A percentile compares a stretch with the other conserved stretches of the same genome.
Conservation (phyloP, 2,113 vertebrate species). For the Burhinus oedicnemus region DNA sequence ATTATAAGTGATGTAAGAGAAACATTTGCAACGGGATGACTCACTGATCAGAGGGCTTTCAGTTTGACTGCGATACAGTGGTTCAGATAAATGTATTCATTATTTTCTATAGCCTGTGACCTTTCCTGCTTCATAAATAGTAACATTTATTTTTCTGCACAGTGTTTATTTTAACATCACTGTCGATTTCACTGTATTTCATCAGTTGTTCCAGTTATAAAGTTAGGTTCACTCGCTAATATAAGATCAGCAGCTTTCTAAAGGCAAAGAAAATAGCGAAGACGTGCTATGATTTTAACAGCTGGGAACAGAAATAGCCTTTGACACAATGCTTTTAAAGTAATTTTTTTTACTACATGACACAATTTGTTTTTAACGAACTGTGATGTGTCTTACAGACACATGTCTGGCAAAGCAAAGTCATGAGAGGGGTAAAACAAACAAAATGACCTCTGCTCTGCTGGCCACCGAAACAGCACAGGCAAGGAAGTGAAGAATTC, state of each 20-base stretch:
- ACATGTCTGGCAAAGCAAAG: neutral
- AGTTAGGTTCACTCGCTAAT: neutral
- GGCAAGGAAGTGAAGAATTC: conserved; percentile 14
- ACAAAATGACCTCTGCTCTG: conserved; percentile 19
- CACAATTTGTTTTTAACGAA: conserved; percentile 60
- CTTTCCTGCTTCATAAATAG: conserved; percentile 55
- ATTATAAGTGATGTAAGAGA: neutral
- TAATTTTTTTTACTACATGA: conserved; percentile 9
- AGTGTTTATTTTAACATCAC: conserved; percentile 49
- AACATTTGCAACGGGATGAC: conserved; percentile 7
- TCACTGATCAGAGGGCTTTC: conserved; percentile 49
- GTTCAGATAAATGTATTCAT: conserved; percentile 24
- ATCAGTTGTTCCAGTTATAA: conserved; percentile 23
- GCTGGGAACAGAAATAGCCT: conserved; percentile 28
- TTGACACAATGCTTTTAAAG: conserved; percentile 42
- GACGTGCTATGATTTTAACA: neutral
- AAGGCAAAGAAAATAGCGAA: conserved; percentile 25
- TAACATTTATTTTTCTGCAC: conserved; percentile 52
- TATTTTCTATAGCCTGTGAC: conserved; percentile 49
- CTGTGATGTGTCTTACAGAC: conserved; percentile 23
- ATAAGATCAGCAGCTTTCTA: conserved; percentile 5
- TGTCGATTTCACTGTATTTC: conserved; percentile 38
- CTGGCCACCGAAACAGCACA: neutral
- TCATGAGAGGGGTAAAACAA: conserved; percentile 40
- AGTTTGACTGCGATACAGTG: conserved; percentile 4